A percentile compares a stretch with the other conserved stretches of the same genome.
Evolutionary conservation across 2,888 invertebrate genomes (phyloP).

Genomic region (Scotopteryx bipunctaria): DNA sequence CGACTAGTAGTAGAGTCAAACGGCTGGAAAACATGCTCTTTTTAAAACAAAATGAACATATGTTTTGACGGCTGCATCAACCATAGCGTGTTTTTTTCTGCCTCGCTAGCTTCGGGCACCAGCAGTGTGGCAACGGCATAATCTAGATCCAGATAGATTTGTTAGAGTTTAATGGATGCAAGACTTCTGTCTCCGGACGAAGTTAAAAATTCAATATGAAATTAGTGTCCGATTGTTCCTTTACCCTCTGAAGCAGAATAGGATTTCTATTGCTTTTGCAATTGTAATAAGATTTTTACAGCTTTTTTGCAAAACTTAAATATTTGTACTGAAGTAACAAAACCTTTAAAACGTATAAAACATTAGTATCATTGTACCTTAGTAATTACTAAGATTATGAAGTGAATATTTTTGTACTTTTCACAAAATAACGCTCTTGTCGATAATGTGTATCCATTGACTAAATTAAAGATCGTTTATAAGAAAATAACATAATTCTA

Average conservation of each 20-base stretch:
- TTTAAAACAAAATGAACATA: no score
- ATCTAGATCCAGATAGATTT: constrained; percentile 32
- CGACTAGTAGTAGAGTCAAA: no score
- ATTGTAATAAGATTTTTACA: constrained; percentile 1
- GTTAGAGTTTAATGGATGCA: constrained; percentile 38
- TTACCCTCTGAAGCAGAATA: constrained; percentile 20
- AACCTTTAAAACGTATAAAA: no score
- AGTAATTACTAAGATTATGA: no score
- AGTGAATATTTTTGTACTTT: no score
- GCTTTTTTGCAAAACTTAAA: not conserved
- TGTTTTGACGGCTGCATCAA: no score
- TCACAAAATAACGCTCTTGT: no score
- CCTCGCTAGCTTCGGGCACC: not conserved
- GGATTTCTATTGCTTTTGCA: constrained; percentile 13
- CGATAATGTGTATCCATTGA: no score
- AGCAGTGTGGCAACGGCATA: not conserved
- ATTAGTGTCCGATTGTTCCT: constrained; percentile 36
- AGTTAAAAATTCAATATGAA: constrained; percentile 40
- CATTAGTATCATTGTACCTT: no score
- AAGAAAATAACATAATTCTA: no score
- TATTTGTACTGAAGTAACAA: not conserved
- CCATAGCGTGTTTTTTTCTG: no score
- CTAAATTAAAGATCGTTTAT: no score
- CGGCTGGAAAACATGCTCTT: not conserved
- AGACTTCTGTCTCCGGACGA: constrained; percentile 27